A percentile compares a stretch with the other conserved stretches of the same genome.
Conservation (phyloP, 2,797 vertebrate genomes). For the Gallirallus australis region DNA sequence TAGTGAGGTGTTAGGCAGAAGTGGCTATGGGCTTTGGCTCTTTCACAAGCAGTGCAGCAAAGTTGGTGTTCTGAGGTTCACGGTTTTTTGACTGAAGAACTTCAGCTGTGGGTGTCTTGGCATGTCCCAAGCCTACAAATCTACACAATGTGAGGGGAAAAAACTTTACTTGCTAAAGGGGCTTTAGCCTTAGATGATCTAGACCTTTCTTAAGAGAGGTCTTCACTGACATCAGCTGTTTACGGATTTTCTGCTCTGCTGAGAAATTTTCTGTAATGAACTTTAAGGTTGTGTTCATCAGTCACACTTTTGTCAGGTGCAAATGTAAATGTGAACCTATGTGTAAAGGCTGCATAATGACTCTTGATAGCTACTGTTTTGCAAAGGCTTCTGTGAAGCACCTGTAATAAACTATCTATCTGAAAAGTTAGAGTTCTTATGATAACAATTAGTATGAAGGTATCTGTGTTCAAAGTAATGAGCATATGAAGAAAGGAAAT, state of each 20-base stretch:
- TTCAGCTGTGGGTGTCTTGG: background rate
- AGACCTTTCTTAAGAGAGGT: background rate
- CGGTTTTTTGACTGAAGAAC: background rate
- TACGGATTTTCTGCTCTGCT: background rate
- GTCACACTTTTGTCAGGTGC: background rate
- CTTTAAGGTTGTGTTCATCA: background rate
- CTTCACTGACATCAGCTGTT: background rate
- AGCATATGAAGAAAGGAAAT: background rate
- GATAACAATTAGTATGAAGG: background rate
- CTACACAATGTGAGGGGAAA: background rate
- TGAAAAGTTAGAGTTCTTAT: background rate
- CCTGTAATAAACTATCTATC: background rate
- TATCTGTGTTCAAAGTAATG: background rate
- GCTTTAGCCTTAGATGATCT: background rate
- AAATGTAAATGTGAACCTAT: background rate
- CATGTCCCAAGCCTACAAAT: fast-evolving
- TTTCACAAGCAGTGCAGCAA: background rate
- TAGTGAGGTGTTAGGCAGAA: background rate
- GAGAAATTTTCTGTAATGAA: background rate
- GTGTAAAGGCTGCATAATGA: background rate
- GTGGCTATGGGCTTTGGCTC: background rate
- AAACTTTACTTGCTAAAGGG: background rate
- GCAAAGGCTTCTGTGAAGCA: background rate
- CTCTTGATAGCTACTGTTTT: background rate
- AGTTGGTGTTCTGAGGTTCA: background rate